Base-by-base conservation (phyloP, 2,888 invertebrate genomes). In the Strigamia crassipes region DNA sequence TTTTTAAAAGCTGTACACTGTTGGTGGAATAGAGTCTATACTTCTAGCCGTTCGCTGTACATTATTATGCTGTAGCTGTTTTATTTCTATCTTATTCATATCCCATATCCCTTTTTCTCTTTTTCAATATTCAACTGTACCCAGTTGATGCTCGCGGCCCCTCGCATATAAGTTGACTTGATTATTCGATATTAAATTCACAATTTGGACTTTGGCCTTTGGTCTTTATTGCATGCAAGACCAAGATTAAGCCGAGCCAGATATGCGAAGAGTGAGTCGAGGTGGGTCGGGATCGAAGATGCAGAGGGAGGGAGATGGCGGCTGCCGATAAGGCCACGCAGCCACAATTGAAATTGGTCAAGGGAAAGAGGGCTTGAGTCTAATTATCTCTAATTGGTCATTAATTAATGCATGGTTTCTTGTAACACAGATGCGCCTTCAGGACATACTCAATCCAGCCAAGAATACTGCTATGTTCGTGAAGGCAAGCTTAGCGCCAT, bases 371-470 rank as follows among this genome's bases (percentile, higher is more conserved):
- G 73, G 73, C 73, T 73, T 73, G 73, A 73, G 73, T 73, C 73
- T 73, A 73, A 73, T 73, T 73, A 73, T 73, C 73, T 73, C 73
- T 73, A 73, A 73, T 73, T 73, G 73, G 73, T 73, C 73, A 73
- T 73, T 73, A 73, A 73, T 73, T 73, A 73, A 73, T 73, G 73
- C 73, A 73, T 73, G 73, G 73, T 73, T 73, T 27, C 73, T 73
- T 73, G 73, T 31, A 73, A 73, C 31, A 27, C 78, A 83, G 83
- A 56, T 83, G 34, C 38, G 82, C 34, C 78, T 83, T 23, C 79
- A 81, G 27, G 82, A 82, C 77, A 34, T 83, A 18, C 79, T 83
- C 51, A 81, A 82, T 79, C 81, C 83, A 31, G 31, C 77, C 78
- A 27, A 41, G 78, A 27, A 41, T 34, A 23, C 21, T 15, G n/a